Conservation (phyloP, 92 coral and sea anemone genomes). For the Galaxea fascicularis region DNA sequence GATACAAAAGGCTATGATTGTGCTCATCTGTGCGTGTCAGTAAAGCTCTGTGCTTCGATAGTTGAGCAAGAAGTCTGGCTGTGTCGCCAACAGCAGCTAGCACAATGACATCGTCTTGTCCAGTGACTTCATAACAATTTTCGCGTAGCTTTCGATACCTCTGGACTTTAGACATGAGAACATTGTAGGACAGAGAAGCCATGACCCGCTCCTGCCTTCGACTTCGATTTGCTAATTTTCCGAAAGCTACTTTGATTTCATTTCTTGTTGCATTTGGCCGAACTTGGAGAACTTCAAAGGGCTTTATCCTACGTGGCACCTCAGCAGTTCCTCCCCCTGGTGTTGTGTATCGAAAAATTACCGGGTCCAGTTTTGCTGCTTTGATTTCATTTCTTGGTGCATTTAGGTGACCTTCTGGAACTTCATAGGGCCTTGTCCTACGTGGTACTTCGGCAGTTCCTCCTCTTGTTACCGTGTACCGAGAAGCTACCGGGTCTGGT, state of each 20-base stretch:
- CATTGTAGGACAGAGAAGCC: conserved; percentile 60
- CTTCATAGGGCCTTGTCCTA: too few species aligned
- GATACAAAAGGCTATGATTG: conserved; percentile 55
- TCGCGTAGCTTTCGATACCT: conserved; percentile 14
- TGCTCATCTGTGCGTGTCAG: conserved; percentile 56
- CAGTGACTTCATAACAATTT: conserved; percentile 10
- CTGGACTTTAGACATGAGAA: conserved; percentile 46
- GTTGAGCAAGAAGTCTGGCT: conserved; percentile 29
- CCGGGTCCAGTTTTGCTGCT: background rate
- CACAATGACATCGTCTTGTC: conserved; percentile 47
- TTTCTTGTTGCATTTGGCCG: background rate
- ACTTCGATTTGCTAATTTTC: background rate
- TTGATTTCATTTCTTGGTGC: too few species aligned
- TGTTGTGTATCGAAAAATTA: conserved; percentile 37
- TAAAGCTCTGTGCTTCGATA: background rate
- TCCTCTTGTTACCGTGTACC: too few species aligned
- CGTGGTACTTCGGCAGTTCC: too few species aligned
- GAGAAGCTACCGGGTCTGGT: too few species aligned
- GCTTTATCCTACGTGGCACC: conserved; percentile 39
- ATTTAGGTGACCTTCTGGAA: too few species aligned
- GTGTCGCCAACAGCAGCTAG: conserved; percentile 68
- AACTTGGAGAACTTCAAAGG: conserved; percentile 48
- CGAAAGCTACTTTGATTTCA: conserved; percentile 52
- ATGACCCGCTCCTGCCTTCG: conserved; percentile 54
- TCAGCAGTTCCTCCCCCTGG: conserved; percentile 50